Conservation (phyloP, 1,140 invertebrate genomes). For the Geopemphigus sp. region DNA sequence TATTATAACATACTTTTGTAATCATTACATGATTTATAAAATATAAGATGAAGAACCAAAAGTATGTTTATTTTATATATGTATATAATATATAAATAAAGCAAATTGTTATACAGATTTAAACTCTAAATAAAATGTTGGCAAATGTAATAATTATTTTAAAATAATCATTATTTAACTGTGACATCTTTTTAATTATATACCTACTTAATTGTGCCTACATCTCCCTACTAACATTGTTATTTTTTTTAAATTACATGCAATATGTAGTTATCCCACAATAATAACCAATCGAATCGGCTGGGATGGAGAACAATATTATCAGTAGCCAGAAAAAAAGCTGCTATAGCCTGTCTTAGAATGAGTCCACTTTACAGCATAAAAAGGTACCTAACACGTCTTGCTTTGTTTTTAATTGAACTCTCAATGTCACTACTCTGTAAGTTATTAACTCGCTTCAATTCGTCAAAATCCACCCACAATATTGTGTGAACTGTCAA, state of each 20-base stretch:
- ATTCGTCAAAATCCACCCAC: not conserved
- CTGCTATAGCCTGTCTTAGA: slow-evolving; percentile 91
- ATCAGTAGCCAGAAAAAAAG: slow-evolving; percentile 89
- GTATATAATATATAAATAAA: too few species aligned
- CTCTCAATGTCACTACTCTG: not conserved
- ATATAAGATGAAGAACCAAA: too few species aligned
- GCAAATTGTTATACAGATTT: too few species aligned
- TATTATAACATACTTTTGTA: too few species aligned
- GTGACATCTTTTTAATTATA: slow-evolving; percentile 22
- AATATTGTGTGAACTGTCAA: not conserved
- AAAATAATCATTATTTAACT: not conserved
- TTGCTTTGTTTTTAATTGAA: slow-evolving; percentile 18
- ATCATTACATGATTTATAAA: too few species aligned
- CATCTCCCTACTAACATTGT: slow-evolving; percentile 24
- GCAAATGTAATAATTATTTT: not conserved
- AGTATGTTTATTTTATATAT: too few species aligned
- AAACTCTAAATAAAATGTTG: not conserved
- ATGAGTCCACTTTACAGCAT: slow-evolving; percentile 89
- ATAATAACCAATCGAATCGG: slow-evolving; percentile 51
- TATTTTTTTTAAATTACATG: slow-evolving; percentile 52
- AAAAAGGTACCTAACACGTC: slow-evolving; percentile 67
- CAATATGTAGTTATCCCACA: slow-evolving; percentile 51
- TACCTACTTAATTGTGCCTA: slow-evolving; percentile 29
- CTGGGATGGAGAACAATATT: slow-evolving; percentile 86
- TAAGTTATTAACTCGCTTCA: not conserved